Percentiles rank a stretch among this genome's conserved stretches.
Conservation (phyloP, 2,113 vertebrate genomes). For the Trogon melanurus region DNA sequence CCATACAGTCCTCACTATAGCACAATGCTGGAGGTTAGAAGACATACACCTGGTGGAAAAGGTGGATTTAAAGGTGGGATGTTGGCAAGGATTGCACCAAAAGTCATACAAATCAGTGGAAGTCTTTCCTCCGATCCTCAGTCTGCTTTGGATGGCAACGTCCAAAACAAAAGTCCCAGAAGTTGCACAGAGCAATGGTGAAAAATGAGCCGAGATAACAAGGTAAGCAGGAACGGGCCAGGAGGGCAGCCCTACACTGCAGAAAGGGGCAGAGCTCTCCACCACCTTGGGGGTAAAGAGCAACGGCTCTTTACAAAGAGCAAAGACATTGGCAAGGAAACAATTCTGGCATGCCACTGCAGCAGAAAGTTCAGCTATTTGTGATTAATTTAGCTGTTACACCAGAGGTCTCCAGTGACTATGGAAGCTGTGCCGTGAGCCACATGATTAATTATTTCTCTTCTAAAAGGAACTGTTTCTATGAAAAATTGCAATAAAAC, state of each 20-base stretch:
- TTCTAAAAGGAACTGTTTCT: slow-evolving; percentile 23
- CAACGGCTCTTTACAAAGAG: background rate
- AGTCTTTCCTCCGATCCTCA: background rate
- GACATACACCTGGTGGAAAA: background rate
- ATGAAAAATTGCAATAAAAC: slow-evolving; percentile 40
- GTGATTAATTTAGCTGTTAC: slow-evolving; percentile 41
- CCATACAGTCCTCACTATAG: background rate
- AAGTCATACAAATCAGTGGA: background rate
- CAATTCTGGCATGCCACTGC: background rate
- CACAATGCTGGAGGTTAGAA: background rate
- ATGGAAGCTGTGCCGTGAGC: slow-evolving; percentile 28
- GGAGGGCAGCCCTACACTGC: background rate
- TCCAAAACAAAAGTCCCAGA: background rate
- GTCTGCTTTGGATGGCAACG: background rate
- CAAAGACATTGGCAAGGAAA: slow-evolving; percentile 41
- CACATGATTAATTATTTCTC: slow-evolving; percentile 37
- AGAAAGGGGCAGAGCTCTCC: background rate
- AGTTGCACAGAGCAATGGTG: background rate
- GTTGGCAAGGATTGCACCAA: background rate
- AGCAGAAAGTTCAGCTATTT: slow-evolving; percentile 38
- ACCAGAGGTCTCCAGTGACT: slow-evolving; percentile 36
- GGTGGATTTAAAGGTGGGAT: background rate
- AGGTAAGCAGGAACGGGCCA: background rate
- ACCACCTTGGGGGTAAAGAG: background rate
- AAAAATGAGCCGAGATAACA: background rate